phyloP scores from a whole-genome alignment of 2,797 vertebrate species.

The Sarcoramphus papa region DNA sequence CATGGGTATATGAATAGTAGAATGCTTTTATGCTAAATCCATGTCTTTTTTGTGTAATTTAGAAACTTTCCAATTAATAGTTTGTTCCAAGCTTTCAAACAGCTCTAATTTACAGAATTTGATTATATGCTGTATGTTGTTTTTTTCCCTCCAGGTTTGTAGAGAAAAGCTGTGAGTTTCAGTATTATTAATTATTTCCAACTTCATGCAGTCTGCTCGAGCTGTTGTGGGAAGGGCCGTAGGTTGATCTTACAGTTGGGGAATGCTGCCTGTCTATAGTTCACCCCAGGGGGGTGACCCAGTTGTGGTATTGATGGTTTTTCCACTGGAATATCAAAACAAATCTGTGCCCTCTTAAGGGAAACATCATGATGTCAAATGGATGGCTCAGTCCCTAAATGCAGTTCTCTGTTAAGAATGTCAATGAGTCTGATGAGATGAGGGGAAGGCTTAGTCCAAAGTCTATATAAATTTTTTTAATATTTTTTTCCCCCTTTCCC shows the following conservation, averaged over 20 bases:
- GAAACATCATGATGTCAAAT: neutral
- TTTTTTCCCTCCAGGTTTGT: neutral
- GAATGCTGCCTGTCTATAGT: neutral
- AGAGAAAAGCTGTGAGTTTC: neutral
- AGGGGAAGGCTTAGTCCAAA: neutral
- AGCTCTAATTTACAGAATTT: neutral
- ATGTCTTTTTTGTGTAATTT: neutral
- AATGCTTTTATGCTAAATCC: neutral
- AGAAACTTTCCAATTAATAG: neutral
- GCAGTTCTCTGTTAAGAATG: neutral
- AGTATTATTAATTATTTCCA: neutral
- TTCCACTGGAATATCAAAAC: neutral
- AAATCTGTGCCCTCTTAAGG: neutral
- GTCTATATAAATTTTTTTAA: too few species aligned
- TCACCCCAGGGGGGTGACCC: neutral
- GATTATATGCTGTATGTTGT: neutral
- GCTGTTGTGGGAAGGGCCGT: neutral
- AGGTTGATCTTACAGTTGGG: neutral
- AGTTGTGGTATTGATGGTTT: neutral
- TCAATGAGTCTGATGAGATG: neutral
- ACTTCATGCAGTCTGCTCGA: neutral
- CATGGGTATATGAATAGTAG: neutral
- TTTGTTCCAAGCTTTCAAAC: neutral
- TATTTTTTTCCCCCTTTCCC: neutral
- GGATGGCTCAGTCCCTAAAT: neutral